Percentiles rank a stretch among this genome's conserved stretches.
These are phyloP conservation scores for Neopelma chrysocephalum DNA, from an alignment of 2,797 vertebrate species.

Conservation along the genomic window DNA sequence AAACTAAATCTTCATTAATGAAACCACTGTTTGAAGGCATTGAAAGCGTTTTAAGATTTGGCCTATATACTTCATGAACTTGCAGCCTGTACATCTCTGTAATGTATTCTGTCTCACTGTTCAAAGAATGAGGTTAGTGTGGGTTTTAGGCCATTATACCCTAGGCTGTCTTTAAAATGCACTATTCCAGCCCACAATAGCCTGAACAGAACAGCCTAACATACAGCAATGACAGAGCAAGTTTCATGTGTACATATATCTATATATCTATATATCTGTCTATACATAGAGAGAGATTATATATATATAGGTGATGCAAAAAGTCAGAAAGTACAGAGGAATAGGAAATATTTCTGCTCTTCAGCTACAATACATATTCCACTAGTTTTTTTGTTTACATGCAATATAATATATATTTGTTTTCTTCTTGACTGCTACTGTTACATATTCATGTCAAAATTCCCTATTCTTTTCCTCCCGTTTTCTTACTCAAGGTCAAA, in stretches of 20 bases:
- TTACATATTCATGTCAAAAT: not conserved
- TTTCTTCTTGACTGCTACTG: not conserved
- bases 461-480: fast-evolving
- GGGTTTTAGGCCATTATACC: not conserved
- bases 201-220: not conserved
- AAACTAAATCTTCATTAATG: not conserved
- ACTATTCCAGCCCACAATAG: not conserved
- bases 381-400: not conserved
- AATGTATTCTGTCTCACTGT: not conserved
- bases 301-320: not conserved
- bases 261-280: not conserved
- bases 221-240: not conserved
- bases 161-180: not conserved
- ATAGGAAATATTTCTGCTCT: not conserved
- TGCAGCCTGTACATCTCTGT: not conserved
- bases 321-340: not conserved
- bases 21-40: not conserved
- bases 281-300: not conserved
- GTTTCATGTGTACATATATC: not conserved
- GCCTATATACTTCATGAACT: not conserved
- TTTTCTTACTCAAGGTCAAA: not conserved
- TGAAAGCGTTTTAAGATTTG: not conserved
- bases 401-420: fast-evolving
- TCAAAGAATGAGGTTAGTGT: not conserved
- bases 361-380: not conserved